Conservation (phyloP, 2,797 vertebrate genomes). For the Diplodus puntazzo region DNA sequence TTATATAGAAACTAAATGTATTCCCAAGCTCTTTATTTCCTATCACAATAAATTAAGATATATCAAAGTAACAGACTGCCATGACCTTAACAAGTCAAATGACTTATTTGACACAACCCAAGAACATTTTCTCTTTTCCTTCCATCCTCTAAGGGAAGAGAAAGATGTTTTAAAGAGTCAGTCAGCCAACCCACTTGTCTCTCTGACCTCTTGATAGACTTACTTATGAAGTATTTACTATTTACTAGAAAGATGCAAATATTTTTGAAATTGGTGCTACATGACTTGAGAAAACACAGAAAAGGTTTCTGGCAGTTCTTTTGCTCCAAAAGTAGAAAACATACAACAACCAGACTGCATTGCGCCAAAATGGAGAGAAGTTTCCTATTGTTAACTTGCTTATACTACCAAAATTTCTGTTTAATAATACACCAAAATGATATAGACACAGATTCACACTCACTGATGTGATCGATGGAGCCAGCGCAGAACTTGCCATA, state of each 20-base stretch:
- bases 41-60: not conserved
- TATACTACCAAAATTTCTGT: no score
- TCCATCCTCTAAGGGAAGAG: not conserved
- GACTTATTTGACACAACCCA: not conserved
- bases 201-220: not conserved
- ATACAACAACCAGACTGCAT: no score
- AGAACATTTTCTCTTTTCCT: not conserved
- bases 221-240: not conserved
- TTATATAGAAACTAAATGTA: not conserved
- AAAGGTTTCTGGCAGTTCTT: no score
- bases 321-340: no score
- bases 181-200: not conserved
- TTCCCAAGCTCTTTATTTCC: not conserved
- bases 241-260: no score
- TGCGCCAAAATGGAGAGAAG: no score
- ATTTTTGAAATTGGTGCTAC: no score
- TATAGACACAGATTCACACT: slow-evolving; percentile 70
- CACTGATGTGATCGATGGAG: slow-evolving; percentile 98
- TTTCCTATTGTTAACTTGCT: no score
- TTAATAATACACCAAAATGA: not conserved
- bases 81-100: not conserved
- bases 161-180: not conserved
- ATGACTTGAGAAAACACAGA: no score
- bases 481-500: slow-evolving; percentile 98
- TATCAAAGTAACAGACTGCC: not conserved